Base-by-base conservation (phyloP, 2,797 vertebrate species). In the Pogonophryne albipinna region DNA sequence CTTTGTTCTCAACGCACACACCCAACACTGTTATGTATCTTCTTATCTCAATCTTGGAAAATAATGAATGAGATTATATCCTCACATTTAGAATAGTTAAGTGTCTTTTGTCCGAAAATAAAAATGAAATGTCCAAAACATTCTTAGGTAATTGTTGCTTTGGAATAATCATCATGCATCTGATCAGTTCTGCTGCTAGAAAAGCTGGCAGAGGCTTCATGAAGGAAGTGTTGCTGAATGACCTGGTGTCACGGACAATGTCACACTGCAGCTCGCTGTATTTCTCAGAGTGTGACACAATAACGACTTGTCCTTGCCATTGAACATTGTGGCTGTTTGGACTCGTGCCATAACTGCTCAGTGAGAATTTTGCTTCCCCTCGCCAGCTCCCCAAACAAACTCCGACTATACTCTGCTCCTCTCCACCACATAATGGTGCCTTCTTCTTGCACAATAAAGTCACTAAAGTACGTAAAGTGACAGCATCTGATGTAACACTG, bases 251-350 rank as follows among this genome's bases (percentile, higher is more conserved):
- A 44, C 4, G 75, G 84, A 91, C 85, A 80, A 83, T 87, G 90
- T 87, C 87, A 83, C 82, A 12, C 75, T 50, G 70, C 72, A 57
- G 80, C 80, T 66, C 78, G 34, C 85, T 78, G 79, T 58, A 6
- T 87, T 88, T 87, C 84, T 90, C 83, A 78, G 81, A 50, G 79
- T 9, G 62, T 38, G 74, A 88, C 91, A 94, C 93, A 94, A 93
- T 89, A 85, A 85, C 44, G 23, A 65, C 89, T 93, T 94, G 93
- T 93, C 93, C 84, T 75, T 56, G 79, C 85, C 76, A 47, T 47
- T 72, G 76, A 86, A 84, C 85, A 85, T 56, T 66, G 85, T 61
- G 82, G 70, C 81, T 57, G 80, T 71, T 83, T 87, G 82, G 88
- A 64, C 73, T 19, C 49, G 15, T 17, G 88, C 89, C 87, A 79